Evolutionary conservation across 2,113 vertebrate genomes (phyloP).

Genomic region (Passer montanus): DNA sequence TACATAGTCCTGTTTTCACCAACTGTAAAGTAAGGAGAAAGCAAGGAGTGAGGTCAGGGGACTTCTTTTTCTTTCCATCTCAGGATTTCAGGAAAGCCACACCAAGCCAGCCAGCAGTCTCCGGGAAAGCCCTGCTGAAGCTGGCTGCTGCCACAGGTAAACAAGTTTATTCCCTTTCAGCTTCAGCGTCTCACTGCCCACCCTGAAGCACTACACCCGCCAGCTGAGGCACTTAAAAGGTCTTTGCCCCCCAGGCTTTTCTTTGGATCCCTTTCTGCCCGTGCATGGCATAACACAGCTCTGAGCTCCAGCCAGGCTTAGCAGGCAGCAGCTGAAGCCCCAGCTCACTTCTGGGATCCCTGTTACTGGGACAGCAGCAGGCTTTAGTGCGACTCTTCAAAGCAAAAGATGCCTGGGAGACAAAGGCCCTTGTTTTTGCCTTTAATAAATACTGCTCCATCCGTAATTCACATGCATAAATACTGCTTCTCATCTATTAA

Average conservation of each 20-base stretch:
- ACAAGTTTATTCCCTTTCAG: background rate
- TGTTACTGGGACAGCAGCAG: background rate
- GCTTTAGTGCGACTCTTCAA: background rate
- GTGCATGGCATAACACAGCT: accelerated
- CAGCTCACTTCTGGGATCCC: background rate
- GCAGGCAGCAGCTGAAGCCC: background rate
- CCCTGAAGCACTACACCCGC: accelerated
- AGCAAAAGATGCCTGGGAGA: background rate
- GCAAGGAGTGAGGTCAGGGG: background rate
- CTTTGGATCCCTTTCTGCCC: accelerated
- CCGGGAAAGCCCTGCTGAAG: background rate
- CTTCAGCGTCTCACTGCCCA: background rate
- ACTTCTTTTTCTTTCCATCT: background rate
- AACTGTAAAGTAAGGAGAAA: background rate
- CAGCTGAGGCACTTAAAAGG: background rate
- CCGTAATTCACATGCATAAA: conserved; percentile 24
- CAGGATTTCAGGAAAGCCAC: background rate
- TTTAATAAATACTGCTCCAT: background rate
- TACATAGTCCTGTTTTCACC: background rate
- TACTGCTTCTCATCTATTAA: background rate
- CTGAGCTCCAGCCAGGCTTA: background rate
- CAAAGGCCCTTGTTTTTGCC: background rate
- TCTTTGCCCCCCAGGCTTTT: background rate
- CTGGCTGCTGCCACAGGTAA: background rate
- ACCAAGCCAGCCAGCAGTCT: background rate